Evolutionary conservation across 2,113 vertebrate species (phyloP).

Genomic region (Microtus ochrogaster): DNA sequence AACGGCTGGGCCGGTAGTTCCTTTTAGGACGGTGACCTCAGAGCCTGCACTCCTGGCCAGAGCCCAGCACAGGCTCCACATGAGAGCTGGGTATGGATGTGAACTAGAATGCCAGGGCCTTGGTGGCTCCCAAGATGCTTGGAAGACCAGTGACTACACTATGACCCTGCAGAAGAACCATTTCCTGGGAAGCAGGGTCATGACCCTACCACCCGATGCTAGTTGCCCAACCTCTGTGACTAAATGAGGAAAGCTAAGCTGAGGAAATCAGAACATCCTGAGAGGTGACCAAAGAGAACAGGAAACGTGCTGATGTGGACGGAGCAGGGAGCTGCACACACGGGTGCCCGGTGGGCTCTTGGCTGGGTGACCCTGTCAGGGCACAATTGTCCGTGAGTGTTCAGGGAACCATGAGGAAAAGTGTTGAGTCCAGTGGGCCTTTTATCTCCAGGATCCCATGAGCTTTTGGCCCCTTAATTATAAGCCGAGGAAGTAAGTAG

Average conservation of each 20-base stretch:
- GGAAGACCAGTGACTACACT: neutral
- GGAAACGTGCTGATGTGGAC: neutral
- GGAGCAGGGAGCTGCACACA: neutral
- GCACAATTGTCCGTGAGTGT: neutral
- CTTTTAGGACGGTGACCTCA: neutral
- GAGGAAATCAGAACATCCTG: slow-evolving; percentile 62
- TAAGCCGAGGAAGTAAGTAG: neutral
- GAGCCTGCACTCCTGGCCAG: neutral
- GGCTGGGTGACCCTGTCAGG: neutral
- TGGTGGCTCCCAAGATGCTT: neutral
- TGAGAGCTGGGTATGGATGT: neutral
- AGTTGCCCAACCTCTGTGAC: slow-evolving; percentile 42
- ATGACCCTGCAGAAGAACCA: neutral
- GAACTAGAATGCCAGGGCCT: neutral
- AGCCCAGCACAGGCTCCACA: neutral
- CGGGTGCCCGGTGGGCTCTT: neutral
- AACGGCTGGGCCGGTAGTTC: neutral
- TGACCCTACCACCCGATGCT: neutral
- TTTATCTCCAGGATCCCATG: neutral
- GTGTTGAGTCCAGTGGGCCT: neutral
- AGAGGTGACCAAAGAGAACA: neutral
- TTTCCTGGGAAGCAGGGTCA: slow-evolving; percentile 18
- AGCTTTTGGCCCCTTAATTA: slow-evolving; percentile 24
- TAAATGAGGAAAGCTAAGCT: slow-evolving; percentile 32
- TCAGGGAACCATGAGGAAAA: neutral